Percentiles rank a stretch among this genome's conserved stretches.
phyloP scores from a whole-genome alignment of 2,797 vertebrate genomes.

The Sphenopsis melanotis region DNA sequence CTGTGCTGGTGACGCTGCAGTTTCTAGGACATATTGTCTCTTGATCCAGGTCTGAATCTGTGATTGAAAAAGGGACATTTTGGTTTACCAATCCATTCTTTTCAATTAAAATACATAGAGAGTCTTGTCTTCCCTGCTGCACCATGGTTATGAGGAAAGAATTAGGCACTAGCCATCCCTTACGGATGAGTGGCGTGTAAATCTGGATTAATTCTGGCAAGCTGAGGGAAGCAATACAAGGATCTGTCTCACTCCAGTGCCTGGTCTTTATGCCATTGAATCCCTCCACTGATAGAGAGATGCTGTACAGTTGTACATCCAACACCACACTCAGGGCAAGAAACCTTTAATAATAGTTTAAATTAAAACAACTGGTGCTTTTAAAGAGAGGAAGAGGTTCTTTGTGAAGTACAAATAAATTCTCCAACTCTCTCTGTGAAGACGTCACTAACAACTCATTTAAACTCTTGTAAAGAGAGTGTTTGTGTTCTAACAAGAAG shows the following conservation, averaged over 20 bases:
- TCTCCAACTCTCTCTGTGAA: background rate
- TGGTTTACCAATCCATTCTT: background rate
- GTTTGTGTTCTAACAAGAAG: background rate
- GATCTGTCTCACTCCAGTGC: background rate
- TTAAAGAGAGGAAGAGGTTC: slow-evolving; percentile 13
- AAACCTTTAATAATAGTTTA: background rate
- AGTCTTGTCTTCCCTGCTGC: background rate
- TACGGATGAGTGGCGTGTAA: background rate
- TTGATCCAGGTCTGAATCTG: background rate
- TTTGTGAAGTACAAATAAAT: slow-evolving; percentile 47
- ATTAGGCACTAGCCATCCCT: background rate
- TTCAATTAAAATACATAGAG: background rate
- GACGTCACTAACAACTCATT: slow-evolving; percentile 50
- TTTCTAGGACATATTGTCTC: background rate
- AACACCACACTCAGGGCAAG: background rate
- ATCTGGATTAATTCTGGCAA: slow-evolving; percentile 1
- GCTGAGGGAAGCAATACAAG: background rate
- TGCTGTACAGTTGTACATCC: background rate
- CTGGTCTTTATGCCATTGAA: background rate
- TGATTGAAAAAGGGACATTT: background rate
- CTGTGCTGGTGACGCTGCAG: background rate
- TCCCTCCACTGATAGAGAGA: background rate
- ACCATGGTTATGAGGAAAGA: background rate
- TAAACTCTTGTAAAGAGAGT: slow-evolving; percentile 19
- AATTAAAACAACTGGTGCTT: slow-evolving; percentile 24